Evolutionary conservation across 2,888 invertebrate genomes (phyloP).

Genomic region (Leuctra nigra): DNA sequence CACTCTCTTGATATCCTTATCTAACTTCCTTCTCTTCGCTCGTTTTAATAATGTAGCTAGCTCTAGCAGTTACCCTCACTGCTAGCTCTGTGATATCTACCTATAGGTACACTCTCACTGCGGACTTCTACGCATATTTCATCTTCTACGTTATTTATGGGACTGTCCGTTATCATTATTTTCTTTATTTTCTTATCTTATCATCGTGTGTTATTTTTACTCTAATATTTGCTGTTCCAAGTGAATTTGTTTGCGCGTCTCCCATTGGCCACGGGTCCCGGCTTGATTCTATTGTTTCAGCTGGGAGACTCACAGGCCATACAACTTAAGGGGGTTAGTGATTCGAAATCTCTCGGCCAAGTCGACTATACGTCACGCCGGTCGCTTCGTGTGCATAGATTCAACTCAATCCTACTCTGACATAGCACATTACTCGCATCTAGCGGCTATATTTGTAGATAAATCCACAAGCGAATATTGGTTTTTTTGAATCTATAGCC

Average conservation of each 20-base stretch:
- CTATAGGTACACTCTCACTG: no score
- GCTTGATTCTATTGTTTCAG: background rate
- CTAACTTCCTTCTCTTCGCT: no score
- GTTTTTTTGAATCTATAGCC: no score
- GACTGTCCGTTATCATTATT: slow-evolving; percentile 18
- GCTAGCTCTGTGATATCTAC: no score
- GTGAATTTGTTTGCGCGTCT: slow-evolving; percentile 11
- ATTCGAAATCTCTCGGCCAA: background rate
- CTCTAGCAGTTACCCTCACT: no score
- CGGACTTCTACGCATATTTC: slow-evolving; percentile 4
- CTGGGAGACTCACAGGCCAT: background rate
- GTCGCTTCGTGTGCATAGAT: no score
- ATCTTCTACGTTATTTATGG: slow-evolving; percentile 8
- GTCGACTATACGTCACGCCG: background rate
- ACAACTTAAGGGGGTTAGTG: background rate
- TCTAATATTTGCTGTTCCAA: slow-evolving; percentile 5
- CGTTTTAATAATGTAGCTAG: slow-evolving; percentile 17
- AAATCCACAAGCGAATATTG: no score
- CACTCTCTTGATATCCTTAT: slow-evolving; percentile 11
- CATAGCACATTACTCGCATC: no score
- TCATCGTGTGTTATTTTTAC: slow-evolving; percentile 8
- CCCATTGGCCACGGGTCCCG: background rate
- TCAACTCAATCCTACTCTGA: no score
- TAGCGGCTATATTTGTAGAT: no score
- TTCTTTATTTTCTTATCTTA: slow-evolving; percentile 12